phyloP scores from a whole-genome alignment of 2,888 invertebrate species.

The Lomographa bimaculata region DNA sequence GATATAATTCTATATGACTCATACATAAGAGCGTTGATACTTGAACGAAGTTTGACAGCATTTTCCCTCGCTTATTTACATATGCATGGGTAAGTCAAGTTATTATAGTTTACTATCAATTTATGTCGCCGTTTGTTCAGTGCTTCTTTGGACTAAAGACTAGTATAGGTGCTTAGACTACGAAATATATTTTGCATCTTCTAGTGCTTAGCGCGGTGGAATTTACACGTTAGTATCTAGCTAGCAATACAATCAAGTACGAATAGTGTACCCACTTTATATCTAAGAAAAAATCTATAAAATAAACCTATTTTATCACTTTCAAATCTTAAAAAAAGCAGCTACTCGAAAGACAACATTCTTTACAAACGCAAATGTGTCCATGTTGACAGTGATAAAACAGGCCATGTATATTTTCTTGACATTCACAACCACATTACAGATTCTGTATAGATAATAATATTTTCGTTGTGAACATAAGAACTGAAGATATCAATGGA shows the following conservation, averaged over 20 bases:
- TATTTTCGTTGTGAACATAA: constrained; percentile 58
- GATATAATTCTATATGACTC: too few species aligned
- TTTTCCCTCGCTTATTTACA: too few species aligned
- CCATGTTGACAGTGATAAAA: constrained; percentile 19
- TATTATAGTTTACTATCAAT: too few species aligned
- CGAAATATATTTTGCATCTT: constrained; percentile 35
- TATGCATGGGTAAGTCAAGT: too few species aligned
- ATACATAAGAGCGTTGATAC: too few species aligned
- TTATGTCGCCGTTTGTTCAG: neutral
- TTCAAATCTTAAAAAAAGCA: constrained; percentile 18
- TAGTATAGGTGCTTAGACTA: constrained; percentile 5
- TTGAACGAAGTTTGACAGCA: too few species aligned
- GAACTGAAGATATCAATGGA: constrained; percentile 29
- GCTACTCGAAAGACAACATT: constrained; percentile 17
- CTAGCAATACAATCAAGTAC: constrained; percentile 53
- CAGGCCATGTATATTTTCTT: constrained; percentile 39
- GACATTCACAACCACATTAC: constrained; percentile 64
- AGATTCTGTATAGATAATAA: constrained; percentile 38
- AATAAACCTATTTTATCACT: constrained; percentile 42
- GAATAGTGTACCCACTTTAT: constrained; percentile 51
- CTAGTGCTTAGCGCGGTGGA: constrained; percentile 43
- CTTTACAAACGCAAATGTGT: constrained; percentile 38
- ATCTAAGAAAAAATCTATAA: constrained; percentile 48
- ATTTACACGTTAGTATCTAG: constrained; percentile 41
- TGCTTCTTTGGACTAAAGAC: neutral